Evolutionary conservation across 2,797 vertebrate species (phyloP).

Genomic region (Alfaro cultratus): DNA sequence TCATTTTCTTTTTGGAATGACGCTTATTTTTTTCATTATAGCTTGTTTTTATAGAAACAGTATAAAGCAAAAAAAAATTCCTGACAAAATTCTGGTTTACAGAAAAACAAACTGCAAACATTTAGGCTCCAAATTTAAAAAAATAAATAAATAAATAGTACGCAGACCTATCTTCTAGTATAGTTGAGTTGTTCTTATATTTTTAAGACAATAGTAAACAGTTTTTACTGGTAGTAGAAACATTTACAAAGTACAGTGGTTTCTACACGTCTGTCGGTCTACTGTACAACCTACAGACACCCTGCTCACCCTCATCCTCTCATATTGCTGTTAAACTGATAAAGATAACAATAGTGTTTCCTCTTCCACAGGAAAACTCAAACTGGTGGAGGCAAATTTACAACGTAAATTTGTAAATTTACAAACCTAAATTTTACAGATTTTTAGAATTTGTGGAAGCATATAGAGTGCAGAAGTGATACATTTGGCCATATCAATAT

Average conservation of each 20-base stretch:
- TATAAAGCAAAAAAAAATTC: not conserved
- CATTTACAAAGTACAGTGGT: not conserved
- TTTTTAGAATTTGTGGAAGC: not conserved
- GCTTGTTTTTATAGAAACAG: not conserved
- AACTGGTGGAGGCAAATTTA: not conserved
- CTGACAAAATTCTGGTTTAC: not conserved
- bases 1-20: not conserved
- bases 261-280: not conserved
- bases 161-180: not conserved
- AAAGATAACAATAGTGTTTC: not conserved
- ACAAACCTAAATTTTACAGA: not conserved
- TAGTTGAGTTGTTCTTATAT: not conserved
- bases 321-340: not conserved
- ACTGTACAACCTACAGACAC: not conserved
- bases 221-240: not conserved
- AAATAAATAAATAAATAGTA: not conserved
- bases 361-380: not conserved
- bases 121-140: not conserved
- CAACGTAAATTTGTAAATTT: not conserved
- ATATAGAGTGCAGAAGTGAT: not conserved
- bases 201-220: not conserved
- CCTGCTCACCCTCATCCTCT: not conserved
- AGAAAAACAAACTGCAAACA: not conserved
- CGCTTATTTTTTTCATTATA: not conserved
- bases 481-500: not conserved